Percentiles rank a stretch among this genome's conserved stretches.
These are phyloP conservation scores for Actinernus sp. DNA, from an alignment of 92 coral and sea anemone genomes.

Conservation along the genomic window DNA sequence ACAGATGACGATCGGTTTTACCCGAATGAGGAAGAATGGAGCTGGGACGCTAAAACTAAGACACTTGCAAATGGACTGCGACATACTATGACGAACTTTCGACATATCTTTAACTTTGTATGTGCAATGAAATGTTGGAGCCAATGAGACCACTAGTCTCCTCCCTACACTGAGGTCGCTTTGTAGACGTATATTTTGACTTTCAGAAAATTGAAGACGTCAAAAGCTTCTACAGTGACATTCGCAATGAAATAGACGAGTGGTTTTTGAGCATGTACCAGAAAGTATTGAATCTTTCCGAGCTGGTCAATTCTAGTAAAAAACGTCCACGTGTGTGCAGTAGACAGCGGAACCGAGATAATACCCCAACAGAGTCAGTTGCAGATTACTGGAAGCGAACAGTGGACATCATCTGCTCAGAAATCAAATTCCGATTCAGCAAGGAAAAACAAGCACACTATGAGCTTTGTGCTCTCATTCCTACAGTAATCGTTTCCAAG, in stretches of 20 bases:
- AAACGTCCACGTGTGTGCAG: conserved; percentile 37
- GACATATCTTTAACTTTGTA: conserved; percentile 67
- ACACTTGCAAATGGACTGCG: conserved; percentile 80
- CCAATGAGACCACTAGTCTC: conserved; percentile 73
- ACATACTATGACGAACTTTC: conserved; percentile 67
- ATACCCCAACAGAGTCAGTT: conserved; percentile 26
- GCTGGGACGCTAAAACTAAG: conserved; percentile 72
- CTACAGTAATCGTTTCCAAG: conserved; percentile 39
- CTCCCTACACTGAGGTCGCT: conserved; percentile 72
- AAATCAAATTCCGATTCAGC: conserved; percentile 32
- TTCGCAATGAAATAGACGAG: conserved; percentile 56
- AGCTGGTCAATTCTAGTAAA: no score
- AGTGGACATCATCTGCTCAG: conserved; percentile 25
- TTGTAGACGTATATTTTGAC: conserved; percentile 67
- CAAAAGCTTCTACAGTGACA: conserved; percentile 47
- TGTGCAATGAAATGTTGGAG: conserved; percentile 16
- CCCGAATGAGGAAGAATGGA: conserved; percentile 59
- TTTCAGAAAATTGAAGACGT: no score
- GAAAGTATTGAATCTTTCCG: conserved; percentile 58
- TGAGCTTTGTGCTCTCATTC: conserved; percentile 49
- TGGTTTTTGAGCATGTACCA: conserved; percentile 62
- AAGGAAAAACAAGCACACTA: conserved; percentile 31
- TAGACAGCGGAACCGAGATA: conserved; percentile 31
- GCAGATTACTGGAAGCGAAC: conserved; percentile 32
- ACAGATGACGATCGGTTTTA: conserved; percentile 55